Conservation (phyloP, 2,797 vertebrate genomes). For the Poeciliopsis paucimaculata region DNA sequence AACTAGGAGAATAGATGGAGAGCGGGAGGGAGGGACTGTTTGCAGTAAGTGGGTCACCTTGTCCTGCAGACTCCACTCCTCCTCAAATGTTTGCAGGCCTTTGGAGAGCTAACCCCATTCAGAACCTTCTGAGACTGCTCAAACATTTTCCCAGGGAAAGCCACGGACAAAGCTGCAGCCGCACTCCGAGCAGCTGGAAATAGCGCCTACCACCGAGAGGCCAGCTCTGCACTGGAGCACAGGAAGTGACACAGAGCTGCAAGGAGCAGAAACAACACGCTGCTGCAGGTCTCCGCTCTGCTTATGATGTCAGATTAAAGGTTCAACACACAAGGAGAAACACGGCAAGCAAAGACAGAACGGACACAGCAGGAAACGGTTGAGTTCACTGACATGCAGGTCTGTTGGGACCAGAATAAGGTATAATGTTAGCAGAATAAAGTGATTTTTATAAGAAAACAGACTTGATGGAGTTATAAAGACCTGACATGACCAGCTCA, state of each 20-base stretch:
- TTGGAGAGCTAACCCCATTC: constrained; percentile 75
- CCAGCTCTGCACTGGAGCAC: not conserved
- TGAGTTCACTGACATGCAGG: not conserved
- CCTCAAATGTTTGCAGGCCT: constrained; percentile 60
- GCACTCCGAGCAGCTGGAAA: constrained; percentile 9
- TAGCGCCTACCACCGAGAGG: not conserved
- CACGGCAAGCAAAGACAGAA: too few relatives aligned
- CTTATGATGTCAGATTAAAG: too few relatives aligned
- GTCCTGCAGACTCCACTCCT: constrained; percentile 66
- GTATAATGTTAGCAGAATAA: too few relatives aligned
- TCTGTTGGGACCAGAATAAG: too few relatives aligned
- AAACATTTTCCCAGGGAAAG: constrained; percentile 28
- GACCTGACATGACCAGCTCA: too few relatives aligned
- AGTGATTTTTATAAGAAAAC: too few relatives aligned
- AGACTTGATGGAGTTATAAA: too few relatives aligned
- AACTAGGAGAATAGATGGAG: constrained; percentile 26
- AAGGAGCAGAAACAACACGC: not conserved
- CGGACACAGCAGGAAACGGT: not conserved
- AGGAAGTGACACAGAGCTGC: not conserved
- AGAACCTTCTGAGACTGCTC: constrained; percentile 32
- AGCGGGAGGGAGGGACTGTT: constrained; percentile 1
- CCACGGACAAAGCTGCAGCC: constrained; percentile 28
- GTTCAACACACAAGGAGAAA: not conserved
- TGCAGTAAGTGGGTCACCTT: constrained; percentile 74
- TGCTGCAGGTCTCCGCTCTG: too few relatives aligned